Evolutionary conservation across 1,140 invertebrate species (phyloP).

Genomic region (Lasioglossum baleicum): DNA sequence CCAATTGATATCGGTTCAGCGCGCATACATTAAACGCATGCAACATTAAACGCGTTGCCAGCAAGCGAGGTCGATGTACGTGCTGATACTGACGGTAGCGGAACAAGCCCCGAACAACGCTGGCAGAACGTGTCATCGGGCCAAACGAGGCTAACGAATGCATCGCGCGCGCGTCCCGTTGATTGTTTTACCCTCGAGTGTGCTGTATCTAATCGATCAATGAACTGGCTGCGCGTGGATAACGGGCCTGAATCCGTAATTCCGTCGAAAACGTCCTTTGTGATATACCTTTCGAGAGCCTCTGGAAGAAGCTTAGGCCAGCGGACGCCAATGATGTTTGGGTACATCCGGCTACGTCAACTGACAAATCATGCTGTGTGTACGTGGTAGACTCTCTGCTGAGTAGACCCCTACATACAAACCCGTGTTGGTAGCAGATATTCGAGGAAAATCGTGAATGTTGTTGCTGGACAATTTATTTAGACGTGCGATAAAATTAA

Average conservation of each 20-base stretch:
- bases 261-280: background rate
- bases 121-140: background rate
- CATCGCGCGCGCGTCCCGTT: background rate
- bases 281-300: too few species aligned
- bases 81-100: conserved; percentile 1
- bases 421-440: too few species aligned
- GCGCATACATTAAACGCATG: background rate
- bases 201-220: background rate
- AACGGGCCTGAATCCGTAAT: background rate
- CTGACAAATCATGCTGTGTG: too few species aligned
- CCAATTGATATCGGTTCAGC: background rate
- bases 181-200: background rate
- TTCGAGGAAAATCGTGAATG: too few species aligned
- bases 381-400: too few species aligned
- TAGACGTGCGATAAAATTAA: too few species aligned
- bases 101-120: background rate
- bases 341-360: too few species aligned
- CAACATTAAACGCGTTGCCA: background rate
- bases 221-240: background rate
- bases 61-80: background rate
- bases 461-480: too few species aligned
- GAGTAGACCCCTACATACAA: too few species aligned
- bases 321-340: too few species aligned
- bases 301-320: too few species aligned
- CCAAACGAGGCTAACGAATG: conserved; percentile 17